Percentiles rank a stretch among this genome's conserved stretches.
Evolutionary conservation across 35 echinoderm and acorn worm genomes (phyloP).

Genomic region (Ophiothrix spiculata): DNA sequence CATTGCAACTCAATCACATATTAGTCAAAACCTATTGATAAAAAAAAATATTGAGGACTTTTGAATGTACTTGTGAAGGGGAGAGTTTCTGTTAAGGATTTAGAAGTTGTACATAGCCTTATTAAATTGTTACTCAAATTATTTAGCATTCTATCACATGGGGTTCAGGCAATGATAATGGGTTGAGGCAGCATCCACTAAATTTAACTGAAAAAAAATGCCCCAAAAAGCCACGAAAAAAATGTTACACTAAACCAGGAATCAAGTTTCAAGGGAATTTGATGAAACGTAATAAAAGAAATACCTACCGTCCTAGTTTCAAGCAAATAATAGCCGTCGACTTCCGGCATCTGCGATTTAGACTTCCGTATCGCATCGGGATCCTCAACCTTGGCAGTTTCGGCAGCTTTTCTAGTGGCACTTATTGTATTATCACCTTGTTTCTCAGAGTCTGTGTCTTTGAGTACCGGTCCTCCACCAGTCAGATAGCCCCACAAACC

Average conservation of each 20-base stretch:
- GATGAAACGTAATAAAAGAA: neutral
- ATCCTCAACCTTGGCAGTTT: neutral
- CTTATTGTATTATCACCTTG: neutral
- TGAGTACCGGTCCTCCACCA: neutral
- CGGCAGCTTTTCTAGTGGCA: constrained; percentile 9
- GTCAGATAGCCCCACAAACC: neutral
- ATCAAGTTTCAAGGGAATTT: neutral
- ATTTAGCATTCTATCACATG: neutral
- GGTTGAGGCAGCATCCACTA: neutral
- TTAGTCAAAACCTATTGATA: no score
- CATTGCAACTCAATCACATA: no score
- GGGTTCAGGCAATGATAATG: neutral
- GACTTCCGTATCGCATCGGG: neutral
- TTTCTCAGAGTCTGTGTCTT: neutral
- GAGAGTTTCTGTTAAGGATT: no score
- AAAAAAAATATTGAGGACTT: no score
- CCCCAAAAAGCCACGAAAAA: no score
- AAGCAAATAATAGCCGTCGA: constrained; percentile 80
- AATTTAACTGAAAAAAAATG: neutral
- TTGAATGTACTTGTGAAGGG: no score
- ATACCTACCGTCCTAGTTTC: constrained; percentile 89
- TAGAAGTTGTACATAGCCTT: no score
- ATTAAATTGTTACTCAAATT: neutral
- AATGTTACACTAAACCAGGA: neutral
- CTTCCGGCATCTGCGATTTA: constrained; percentile 38